Conservation (phyloP, 1,140 invertebrate species). For the Drosophila ercepeae region DNA sequence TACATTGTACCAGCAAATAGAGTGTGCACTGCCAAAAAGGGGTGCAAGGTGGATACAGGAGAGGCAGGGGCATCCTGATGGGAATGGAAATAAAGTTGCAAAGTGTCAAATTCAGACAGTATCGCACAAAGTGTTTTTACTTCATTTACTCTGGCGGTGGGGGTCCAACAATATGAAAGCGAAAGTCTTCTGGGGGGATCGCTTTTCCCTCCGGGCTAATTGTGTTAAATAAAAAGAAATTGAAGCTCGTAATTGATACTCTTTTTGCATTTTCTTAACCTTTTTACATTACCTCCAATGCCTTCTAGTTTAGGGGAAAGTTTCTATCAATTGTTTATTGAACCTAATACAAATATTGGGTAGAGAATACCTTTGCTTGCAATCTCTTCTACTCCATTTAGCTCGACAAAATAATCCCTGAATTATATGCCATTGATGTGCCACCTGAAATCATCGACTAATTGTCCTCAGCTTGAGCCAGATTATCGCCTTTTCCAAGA, state of each 20-base stretch:
- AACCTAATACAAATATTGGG: neutral
- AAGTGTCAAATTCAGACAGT: slow-evolving; percentile 66
- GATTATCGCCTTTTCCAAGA: slow-evolving; percentile 52
- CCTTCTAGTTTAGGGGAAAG: neutral
- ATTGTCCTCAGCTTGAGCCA: slow-evolving; percentile 35
- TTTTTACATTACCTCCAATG: neutral
- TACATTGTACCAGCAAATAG: slow-evolving; percentile 47
- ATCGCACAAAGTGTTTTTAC: slow-evolving; percentile 42
- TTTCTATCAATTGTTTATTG: neutral
- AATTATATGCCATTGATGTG: slow-evolving; percentile 49
- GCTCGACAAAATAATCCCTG: slow-evolving; percentile 31
- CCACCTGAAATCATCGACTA: slow-evolving; percentile 48
- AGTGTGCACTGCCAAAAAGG: slow-evolving; percentile 31
- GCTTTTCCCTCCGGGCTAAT: slow-evolving; percentile 15
- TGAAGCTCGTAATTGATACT: slow-evolving; percentile 21
- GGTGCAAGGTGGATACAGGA: slow-evolving; percentile 19
- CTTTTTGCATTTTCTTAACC: neutral
- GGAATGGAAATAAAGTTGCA: slow-evolving; percentile 43
- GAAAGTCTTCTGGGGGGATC: slow-evolving; percentile 23
- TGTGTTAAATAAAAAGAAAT: slow-evolving; percentile 33
- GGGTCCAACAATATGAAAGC: slow-evolving; percentile 16
- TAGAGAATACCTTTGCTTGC: slow-evolving; percentile 4
- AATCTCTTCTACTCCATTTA: slow-evolving; percentile 14
- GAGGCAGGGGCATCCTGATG: slow-evolving; percentile 2
- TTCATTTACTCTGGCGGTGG: neutral